These are phyloP conservation scores for Peromyscus leucopus DNA, from an alignment of 2,113 vertebrate species.

Conservation along the genomic window DNA sequence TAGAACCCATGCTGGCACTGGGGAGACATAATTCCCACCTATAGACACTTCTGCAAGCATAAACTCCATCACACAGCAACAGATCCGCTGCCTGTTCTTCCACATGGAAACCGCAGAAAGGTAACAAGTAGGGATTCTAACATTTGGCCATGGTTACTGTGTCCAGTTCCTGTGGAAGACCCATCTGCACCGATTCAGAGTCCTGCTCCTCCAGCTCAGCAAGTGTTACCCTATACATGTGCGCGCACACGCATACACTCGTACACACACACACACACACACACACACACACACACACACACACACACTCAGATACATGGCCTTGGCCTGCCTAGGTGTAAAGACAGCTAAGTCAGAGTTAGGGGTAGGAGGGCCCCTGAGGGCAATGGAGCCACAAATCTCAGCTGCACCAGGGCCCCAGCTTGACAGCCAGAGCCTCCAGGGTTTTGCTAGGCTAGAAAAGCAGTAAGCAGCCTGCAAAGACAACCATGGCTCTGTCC, in stretches of 20 bases:
- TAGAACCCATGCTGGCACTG: not conserved
- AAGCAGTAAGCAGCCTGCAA: not conserved
- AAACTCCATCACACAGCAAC: not conserved
- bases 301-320: not conserved
- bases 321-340: too few relatives aligned
- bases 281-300: not conserved
- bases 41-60: not conserved
- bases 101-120: not conserved
- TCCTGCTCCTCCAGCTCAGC: not conserved
- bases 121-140: not conserved
- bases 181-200: not conserved
- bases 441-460: not conserved
- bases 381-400: not conserved
- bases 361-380: not conserved
- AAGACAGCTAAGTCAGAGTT: not conserved
- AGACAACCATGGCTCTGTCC: not conserved
- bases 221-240: not conserved
- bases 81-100: not conserved
- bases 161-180: not conserved
- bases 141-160: not conserved
- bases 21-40: not conserved
- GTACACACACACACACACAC: not conserved
- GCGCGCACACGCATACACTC: rapidly evolving
- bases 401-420: not conserved
- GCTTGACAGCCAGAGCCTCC: not conserved